Evolutionary conservation across 1,140 invertebrate species (phyloP), one percentile per base, ranked within the genome.

Genomic region (Pogonognathellus flavescens): DNA sequence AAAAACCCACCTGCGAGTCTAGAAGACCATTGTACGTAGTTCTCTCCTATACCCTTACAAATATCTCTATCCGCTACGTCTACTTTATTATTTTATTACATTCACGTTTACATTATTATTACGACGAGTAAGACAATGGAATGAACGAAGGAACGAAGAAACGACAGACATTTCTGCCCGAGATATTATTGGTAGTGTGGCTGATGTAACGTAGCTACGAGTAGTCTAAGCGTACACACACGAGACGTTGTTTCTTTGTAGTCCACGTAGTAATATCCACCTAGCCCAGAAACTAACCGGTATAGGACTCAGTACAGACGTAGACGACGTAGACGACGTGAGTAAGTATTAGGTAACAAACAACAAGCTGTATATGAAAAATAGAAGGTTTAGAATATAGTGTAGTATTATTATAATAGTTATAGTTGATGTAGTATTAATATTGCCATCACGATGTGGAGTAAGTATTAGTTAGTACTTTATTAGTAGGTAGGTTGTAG

Each of bases 331-430:
- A 76, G 25, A n/a, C n/a, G n/a, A n/a, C n/a, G n/a, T n/a, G n/a
- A 16, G 31, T 76, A 76, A 49, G 70, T 76, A 31, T 76, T 76
- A 76, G 70, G 70, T 76, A 76, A 50, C 41, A 76, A 76, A 76
- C 70, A 76, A 25, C 25, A 76, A 76, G 70, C 70, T 76, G 70
- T 31, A 76, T 76, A 76, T 76, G 70, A 76, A 76, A 76, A 76
- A 76, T 76, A 76, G 70, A 76, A 76, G 70, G 70, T 76, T 76
- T 31, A 76, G 70, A 76, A 76, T 76, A 76, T 76, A 76, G 70
- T 76, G 49, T 76, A 76, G 70, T 76, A n/a, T n/a, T 41, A n/a
- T n/a, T 76, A 76, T 57, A 41, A 57, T 76, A 76, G 70, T 76
- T 76, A 6, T 49, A 18, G 70, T 76, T 49, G 70, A 49, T n/a